Base-by-base conservation (phyloP, 2,113 vertebrate genomes). In the Pitta sordida region DNA sequence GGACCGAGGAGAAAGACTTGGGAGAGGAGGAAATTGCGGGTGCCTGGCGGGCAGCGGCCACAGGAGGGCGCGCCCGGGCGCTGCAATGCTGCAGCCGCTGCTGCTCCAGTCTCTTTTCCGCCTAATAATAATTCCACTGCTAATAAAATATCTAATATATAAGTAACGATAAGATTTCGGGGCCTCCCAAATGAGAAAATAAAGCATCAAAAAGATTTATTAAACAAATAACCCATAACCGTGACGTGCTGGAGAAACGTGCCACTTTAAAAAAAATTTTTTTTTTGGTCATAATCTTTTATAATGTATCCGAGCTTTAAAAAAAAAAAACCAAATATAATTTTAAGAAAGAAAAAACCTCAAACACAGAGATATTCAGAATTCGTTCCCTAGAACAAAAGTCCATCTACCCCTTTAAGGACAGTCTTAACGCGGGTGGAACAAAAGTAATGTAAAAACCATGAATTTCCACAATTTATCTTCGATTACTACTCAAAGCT, bases 31-130 rank as follows among this genome's bases (percentile, higher is more conserved):
- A 30, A 43, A 75, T 73, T 92, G 34, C 75, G 15, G 48, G 78
- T 89, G 96, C 71, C n/a, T 67, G 67, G 71, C 91, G 36, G 37
- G 68, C 58, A 23, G 63, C 46, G 95, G 93, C 98, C 98, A 98
- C 98, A 97, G 92, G 98, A 96, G 97, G 98, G 98, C 98, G 97
- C 97, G 83, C 97, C 91, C 95, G 82, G 7, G 97, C 91, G 87
- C 97, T 73, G 86, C 43, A 97, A 90, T 43, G 86, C 70, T 62
- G 63, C 86, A 83, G 70, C 70, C 86, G 7, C 70, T 1, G 62
- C 2, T 8, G 78, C 86, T 62, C 55, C 48, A 11, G 53, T 2
- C 86, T 48, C 78, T 13, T 19, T 17, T 4, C 55, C 70, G 62
- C 85, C 67, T 65, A 84, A 93, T 94, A 76, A 92, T 89, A 70